These are phyloP conservation scores for Nomia melanderi DNA, from an alignment of 1,140 invertebrate species.

Conservation along the genomic window DNA sequence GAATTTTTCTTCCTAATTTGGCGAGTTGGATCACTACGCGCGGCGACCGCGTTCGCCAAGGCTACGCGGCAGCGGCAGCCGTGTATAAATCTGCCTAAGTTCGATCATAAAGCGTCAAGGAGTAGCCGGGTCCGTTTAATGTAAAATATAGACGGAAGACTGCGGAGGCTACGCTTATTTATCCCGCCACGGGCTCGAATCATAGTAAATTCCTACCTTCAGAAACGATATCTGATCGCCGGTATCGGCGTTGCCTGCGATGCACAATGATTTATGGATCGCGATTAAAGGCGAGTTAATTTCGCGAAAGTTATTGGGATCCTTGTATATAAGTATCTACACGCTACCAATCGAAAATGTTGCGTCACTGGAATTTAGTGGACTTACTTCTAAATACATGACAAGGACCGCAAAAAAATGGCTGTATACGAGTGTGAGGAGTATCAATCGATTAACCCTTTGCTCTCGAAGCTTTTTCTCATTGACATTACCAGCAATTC, in stretches of 20 bases:
- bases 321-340: not conserved
- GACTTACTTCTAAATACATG: too few relatives aligned
- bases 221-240: not conserved
- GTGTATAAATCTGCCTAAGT: not conserved
- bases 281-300: constrained; percentile 15
- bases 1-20: too few relatives aligned
- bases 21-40: too few relatives aligned
- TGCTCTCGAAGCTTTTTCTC: too few relatives aligned
- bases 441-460: too few relatives aligned
- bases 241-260: constrained; percentile 10
- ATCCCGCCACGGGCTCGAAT: constrained; percentile 9
- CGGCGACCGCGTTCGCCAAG: not conserved
- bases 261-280: constrained; percentile 11
- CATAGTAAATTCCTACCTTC: not conserved
- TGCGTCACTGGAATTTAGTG: too few relatives aligned
- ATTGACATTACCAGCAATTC: too few relatives aligned
- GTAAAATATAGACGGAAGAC: not conserved
- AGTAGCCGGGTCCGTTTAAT: constrained; percentile 11
- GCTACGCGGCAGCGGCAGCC: not conserved
- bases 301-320: not conserved
- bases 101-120: constrained; percentile 22
- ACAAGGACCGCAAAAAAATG: too few relatives aligned
- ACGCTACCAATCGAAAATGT: too few relatives aligned
- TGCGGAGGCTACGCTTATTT: not conserved
- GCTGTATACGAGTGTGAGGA: too few relatives aligned